Evolutionary conservation across 2,797 vertebrate genomes (phyloP), one percentile per base, ranked within the genome.

Genomic region (Labeo calbasu): DNA sequence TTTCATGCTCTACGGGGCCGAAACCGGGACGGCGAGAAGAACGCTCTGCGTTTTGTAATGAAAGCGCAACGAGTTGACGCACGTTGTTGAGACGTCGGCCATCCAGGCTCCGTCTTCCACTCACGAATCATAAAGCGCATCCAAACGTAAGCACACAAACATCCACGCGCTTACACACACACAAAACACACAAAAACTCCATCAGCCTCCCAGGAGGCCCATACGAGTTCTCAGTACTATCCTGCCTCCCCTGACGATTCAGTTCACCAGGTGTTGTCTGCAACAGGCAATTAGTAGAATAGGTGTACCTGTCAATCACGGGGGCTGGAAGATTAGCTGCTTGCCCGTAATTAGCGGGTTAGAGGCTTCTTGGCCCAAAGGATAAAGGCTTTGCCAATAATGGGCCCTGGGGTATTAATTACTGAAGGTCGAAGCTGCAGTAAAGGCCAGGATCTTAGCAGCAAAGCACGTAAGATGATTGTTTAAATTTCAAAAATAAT

Each of bases 401-500:
- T 94, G 94, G 93, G 91, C 95, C 94, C 95, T 90, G 90, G 95
- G 94, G 95, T 95, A 94, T 95, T 95, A 96, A 96, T 96, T 96
- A 95, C 94, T 95, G 95, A 95, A 95, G 95, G 95, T 95, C 94
- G 95, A 94, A 94, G 92, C 94, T 89, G 93, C 92, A 88, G 95
- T 94, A 95, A 95, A 95, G 94, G 94, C 94, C 94, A 91, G 93
- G 94, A 95, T 95, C 94, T 96, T 94, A 95, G 94, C 94, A 91
- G 94, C 92, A 86, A 90, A 87, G 92, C 93, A 93, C 94, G 93
- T 92, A 95, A 95, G 94, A 96, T 96, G 95, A 96, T 95, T 95
- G 95, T 95, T 95, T 95, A 95, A 95, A 95, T 95, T 95, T 95
- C 94, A 95, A 95, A 96, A 95, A 95, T 95, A 96, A 95, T 95